phyloP scores from a whole-genome alignment of 2,113 vertebrate species.

The Mesembrinibis cayennensis region DNA sequence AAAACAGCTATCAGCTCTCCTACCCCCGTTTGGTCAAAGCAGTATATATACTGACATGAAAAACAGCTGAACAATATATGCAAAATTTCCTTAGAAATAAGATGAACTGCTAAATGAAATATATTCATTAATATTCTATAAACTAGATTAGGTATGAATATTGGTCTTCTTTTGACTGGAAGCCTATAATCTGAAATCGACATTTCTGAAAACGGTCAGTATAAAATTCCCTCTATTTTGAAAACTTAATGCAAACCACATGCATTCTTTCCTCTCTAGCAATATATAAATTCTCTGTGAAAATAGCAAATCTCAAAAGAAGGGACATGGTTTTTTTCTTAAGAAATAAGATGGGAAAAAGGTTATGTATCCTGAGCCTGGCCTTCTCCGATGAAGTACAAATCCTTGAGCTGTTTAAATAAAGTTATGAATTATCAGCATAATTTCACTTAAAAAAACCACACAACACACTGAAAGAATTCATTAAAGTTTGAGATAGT shows the following conservation, averaged over 20 bases:
- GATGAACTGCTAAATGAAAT: neutral
- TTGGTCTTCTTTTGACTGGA: neutral
- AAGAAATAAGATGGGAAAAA: neutral
- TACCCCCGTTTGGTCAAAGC: neutral
- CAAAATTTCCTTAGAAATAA: neutral
- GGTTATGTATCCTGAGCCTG: neutral
- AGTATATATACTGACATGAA: neutral
- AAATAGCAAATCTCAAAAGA: neutral
- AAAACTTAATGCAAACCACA: neutral
- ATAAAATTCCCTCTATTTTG: neutral
- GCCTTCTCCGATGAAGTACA: neutral
- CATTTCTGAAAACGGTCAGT: neutral
- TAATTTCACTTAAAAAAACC: neutral
- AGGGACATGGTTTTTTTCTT: neutral
- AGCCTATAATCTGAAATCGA: neutral
- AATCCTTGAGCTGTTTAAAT: neutral
- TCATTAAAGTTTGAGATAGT: neutral
- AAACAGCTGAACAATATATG: neutral
- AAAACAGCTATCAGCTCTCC: neutral
- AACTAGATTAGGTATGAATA: neutral
- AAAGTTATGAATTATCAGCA: neutral
- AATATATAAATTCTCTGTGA: neutral
- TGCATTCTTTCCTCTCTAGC: neutral
- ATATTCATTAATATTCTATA: neutral
- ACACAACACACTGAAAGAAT: neutral